Evolutionary conservation across 2,113 vertebrate species (phyloP).

Genomic region (Globicephala melas): DNA sequence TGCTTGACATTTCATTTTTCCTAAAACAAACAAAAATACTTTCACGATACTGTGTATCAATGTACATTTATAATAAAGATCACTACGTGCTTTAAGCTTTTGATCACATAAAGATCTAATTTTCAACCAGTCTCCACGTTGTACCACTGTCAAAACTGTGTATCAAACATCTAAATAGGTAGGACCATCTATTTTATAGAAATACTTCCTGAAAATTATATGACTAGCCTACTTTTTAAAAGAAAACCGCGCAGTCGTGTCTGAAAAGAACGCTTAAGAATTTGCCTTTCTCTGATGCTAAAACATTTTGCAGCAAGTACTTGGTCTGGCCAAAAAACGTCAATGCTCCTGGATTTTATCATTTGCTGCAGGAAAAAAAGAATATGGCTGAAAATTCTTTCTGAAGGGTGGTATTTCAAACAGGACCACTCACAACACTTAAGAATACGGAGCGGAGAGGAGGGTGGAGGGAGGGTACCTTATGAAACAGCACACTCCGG

Average conservation of each 20-base stretch:
- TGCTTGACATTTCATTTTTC: neutral
- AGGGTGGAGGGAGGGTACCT: neutral
- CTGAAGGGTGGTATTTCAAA: neutral
- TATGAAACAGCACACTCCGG: constrained; percentile 1
- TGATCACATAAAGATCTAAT: neutral
- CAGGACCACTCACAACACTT: neutral
- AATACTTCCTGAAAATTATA: neutral
- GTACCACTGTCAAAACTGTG: neutral
- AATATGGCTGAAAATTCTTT: constrained; percentile 42
- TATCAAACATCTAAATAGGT: neutral
- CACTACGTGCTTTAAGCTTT: neutral
- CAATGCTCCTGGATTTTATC: neutral
- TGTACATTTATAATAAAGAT: neutral
- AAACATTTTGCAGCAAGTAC: neutral
- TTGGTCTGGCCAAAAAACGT: neutral
- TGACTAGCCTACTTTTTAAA: neutral
- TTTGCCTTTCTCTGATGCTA: neutral
- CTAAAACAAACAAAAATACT: neutral
- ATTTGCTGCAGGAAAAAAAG: neutral
- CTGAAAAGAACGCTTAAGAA: neutral
- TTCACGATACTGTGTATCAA: neutral
- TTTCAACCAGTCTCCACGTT: neutral
- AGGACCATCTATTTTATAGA: neutral
- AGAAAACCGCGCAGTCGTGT: neutral
- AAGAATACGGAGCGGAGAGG: neutral